Conservation (phyloP, 2,113 vertebrate species). For the Canis aureus region DNA sequence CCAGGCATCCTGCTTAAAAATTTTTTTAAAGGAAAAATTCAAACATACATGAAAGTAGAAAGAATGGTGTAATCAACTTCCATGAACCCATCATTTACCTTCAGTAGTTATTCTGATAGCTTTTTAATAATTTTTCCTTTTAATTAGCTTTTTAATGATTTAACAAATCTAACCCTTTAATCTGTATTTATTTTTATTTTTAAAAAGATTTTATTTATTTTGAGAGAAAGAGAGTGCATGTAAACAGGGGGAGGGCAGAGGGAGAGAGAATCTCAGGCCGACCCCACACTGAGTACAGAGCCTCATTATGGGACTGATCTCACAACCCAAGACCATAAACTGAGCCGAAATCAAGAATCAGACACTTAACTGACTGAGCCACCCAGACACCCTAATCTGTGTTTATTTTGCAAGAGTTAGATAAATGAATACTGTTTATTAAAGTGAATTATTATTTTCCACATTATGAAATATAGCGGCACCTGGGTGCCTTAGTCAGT, state of each 20-base stretch:
- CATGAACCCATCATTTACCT: background rate
- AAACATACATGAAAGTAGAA: background rate
- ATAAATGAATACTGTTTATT: background rate
- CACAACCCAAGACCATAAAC: too few relatives aligned
- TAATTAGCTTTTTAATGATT: background rate
- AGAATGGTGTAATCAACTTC: background rate
- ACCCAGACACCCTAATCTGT: background rate
- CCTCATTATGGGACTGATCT: too few relatives aligned
- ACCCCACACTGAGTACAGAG: background rate
- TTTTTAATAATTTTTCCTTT: background rate
- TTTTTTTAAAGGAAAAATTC: too few relatives aligned
- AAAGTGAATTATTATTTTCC: background rate
- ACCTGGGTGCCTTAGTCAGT: too few relatives aligned
- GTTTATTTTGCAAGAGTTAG: background rate
- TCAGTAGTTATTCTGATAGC: background rate
- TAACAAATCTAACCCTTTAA: background rate
- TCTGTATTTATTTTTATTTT: background rate
- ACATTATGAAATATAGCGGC: background rate
- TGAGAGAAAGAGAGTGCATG: background rate
- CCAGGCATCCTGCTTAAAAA: too few relatives aligned
- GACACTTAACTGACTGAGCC: background rate
- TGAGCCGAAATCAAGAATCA: too few relatives aligned
- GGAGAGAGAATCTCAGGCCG: background rate
- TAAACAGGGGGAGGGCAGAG: background rate
- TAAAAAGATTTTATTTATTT: background rate